These are phyloP conservation scores for Tetheella fluctuosa DNA, from an alignment of 2,888 invertebrate species.

Conservation along the genomic window DNA sequence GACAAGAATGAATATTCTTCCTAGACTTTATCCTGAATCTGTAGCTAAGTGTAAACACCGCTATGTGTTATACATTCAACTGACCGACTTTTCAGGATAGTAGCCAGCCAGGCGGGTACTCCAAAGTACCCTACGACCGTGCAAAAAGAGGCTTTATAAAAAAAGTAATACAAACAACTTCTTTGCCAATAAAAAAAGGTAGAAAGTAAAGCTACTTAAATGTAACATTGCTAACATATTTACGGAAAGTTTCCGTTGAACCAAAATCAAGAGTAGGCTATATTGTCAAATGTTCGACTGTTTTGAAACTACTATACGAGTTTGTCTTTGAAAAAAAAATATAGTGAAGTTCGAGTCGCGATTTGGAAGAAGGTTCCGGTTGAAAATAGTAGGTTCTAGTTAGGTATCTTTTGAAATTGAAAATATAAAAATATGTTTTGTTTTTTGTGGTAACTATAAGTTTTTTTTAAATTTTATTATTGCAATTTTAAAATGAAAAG, in stretches of 20 bases:
- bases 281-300: constrained; percentile 3
- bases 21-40: too few species aligned
- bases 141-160: neutral
- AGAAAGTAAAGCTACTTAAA: neutral
- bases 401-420: neutral
- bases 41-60: too few species aligned
- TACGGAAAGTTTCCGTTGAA: neutral
- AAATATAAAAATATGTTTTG: too few species aligned
- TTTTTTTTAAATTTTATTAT: too few species aligned
- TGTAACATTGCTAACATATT: neutral
- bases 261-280: neutral
- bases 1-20: too few species aligned
- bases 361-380: neutral
- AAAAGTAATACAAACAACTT: neutral
- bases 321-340: neutral
- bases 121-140: too few species aligned
- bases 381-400: neutral
- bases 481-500: too few species aligned
- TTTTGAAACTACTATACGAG: constrained; percentile 3
- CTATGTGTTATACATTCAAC: too few species aligned
- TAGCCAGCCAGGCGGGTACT: too few species aligned
- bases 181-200: constrained; percentile 7
- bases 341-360: neutral
- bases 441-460: too few species aligned
- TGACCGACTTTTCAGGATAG: too few species aligned